Percentiles rank a stretch among this genome's conserved stretches.
phyloP scores from a whole-genome alignment of 2,113 vertebrate species.

The Xenopus laevis region DNA sequence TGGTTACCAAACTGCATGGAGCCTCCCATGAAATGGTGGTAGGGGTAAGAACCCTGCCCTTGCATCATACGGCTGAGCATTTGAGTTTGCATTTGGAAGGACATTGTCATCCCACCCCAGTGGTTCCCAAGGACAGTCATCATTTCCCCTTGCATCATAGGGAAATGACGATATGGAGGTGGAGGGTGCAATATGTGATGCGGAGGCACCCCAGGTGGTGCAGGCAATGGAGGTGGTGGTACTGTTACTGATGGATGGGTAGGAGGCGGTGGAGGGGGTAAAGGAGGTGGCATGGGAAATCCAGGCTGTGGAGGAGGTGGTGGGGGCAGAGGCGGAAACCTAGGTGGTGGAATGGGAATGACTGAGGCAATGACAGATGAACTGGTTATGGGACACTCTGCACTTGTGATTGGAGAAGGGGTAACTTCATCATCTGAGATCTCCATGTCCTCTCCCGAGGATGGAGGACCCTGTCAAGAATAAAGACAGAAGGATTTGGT shows the following conservation, averaged over 20 bases:
- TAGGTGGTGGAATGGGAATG: constrained; percentile 73
- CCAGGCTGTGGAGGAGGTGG: constrained; percentile 69
- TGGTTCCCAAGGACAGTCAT: constrained; percentile 83
- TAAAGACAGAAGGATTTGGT: not conserved
- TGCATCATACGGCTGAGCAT: constrained; percentile 97
- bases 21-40: constrained; percentile 80
- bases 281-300: constrained; percentile 63
- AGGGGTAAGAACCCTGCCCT: constrained; percentile 77
- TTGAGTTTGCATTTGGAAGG: constrained; percentile 99
- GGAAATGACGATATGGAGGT: constrained; percentile 76
- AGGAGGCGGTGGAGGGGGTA: constrained; percentile 60
- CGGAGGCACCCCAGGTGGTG: constrained; percentile 66
- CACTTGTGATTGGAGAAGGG: constrained; percentile 73
- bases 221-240: constrained; percentile 59
- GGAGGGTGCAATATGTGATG: constrained; percentile 79
- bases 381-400: constrained; percentile 80
- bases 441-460: constrained; percentile 97
- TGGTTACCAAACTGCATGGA: constrained; percentile 76
- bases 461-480: constrained; percentile 74
- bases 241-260: constrained; percentile 60
- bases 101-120: constrained; percentile 93
- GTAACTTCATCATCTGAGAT: constrained; percentile 96
- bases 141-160: constrained; percentile 89
- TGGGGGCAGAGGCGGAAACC: constrained; percentile 74
- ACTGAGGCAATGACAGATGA: constrained; percentile 69